Conservation (phyloP, 2,797 vertebrate genomes). For the Xerus rutilus region DNA sequence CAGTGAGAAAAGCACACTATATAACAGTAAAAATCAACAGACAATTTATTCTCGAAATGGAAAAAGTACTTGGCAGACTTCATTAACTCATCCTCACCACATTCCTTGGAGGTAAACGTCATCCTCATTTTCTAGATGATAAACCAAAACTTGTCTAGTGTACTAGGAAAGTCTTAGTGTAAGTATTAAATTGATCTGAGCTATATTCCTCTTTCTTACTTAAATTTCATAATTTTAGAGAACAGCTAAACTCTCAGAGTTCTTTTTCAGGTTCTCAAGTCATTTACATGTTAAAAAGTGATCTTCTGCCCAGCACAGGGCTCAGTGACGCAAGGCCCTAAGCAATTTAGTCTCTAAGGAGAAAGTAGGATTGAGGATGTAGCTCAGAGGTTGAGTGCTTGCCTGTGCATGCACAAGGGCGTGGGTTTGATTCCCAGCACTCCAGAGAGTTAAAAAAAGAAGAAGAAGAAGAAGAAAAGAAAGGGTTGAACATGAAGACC, state of each 20-base stretch:
- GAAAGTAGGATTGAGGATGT: too few species aligned
- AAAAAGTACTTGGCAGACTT: slow-evolving; percentile 58
- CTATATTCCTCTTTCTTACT: slow-evolving; percentile 41
- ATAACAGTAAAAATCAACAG: slow-evolving; percentile 43
- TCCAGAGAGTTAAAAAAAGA: too few species aligned
- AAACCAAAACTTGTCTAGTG: slow-evolving; percentile 40
- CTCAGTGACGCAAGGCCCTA: too few species aligned
- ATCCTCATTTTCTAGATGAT: slow-evolving; percentile 22
- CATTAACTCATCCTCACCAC: slow-evolving; percentile 51
- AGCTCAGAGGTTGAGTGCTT: too few species aligned
- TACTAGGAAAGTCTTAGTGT: neutral
- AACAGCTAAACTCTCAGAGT: slow-evolving; percentile 44
- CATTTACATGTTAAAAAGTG: neutral
- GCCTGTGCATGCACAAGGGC: too few species aligned
- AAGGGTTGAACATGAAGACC: too few species aligned
- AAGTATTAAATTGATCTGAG: slow-evolving; percentile 2
- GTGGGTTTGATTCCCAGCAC: too few species aligned
- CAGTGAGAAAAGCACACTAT: slow-evolving; percentile 7
- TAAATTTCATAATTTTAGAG: slow-evolving; percentile 31
- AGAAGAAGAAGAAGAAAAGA: too few species aligned
- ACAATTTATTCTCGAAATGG: slow-evolving; percentile 50
- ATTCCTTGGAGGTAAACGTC: slow-evolving; percentile 5
- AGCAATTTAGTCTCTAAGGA: too few species aligned
- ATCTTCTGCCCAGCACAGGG: neutral
- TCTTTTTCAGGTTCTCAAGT: neutral